Base-by-base conservation (phyloP, 2,888 invertebrate genomes). In the Papilio gigon region DNA sequence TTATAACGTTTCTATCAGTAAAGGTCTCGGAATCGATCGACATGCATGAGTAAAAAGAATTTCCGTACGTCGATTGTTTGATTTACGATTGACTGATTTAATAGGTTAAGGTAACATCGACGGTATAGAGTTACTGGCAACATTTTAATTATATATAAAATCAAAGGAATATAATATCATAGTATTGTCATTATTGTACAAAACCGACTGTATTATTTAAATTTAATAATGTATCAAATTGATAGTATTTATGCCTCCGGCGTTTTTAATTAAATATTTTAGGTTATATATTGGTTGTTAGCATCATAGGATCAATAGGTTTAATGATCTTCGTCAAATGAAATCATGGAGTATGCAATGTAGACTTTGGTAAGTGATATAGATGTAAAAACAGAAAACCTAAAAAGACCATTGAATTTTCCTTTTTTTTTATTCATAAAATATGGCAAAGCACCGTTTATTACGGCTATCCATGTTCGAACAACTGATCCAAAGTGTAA, bases 21-120 rank as follows among this genome's bases (percentile, higher is more conserved):
- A 25, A 53, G 1, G n/a, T 30, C 17, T 53, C 30, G 30, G 30
- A 30, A 53, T 53, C 30, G 30, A 53, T 30, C 30, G 30, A n/a
- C 27, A 53, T 53, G 53, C 53, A 30, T 30, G 53, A 53, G 53
- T 53, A n/a, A 53, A 30, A 27, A 53, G 53, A 22, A 50, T 50
- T 50, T 14, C 50, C 50, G 25, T 50, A 27, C 50, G 27, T 30
- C 53, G 30, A 53, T 53, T 53, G 53, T 53, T 53, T 37, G 40
- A 60, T 60, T 37, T 40, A 60, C 35, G 35, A 60, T 40, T 35
- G 35, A 40, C 40, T 14, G 35, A 5, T 37, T 37, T 60, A 40
- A 37, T 40, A 60, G 35, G 60, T 37, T 40, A 37, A 60, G 60
- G 40, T 37, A 37, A 40, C 22, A 59, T 22, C 22, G 35, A 35